Evolutionary conservation across 2,797 vertebrate species (phyloP), one percentile per base, ranked within the genome.

Genomic region (Calcarius lapponicus): DNA sequence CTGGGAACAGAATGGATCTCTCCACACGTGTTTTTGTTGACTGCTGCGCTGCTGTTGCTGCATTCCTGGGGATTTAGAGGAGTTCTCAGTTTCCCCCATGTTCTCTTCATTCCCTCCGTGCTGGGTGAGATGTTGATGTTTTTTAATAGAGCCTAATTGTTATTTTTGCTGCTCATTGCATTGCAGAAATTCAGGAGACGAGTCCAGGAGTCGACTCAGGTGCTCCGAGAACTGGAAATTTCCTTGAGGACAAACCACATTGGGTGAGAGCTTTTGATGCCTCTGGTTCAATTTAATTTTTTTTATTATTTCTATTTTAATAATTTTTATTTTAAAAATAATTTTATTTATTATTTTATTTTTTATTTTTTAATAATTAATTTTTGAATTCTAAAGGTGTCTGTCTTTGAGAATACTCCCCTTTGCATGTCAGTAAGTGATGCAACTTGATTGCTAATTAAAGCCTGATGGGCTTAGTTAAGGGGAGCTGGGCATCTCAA

Each of bases 201-300:
- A 97, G 99, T 99, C 94, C 99, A 99, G 95, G 99, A 99, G 96
- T 99, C 99, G 2, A 99, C 99, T 34, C 99, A 99, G 97, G 98
- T 98, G 47, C 98, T 99, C 76, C 96, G 99, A 97, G 99, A 99
- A 97, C 98, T 99, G 69, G 99, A 99, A 98, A 99, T 99, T 96
- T 99, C 99, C 31, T 98, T 99, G 89, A 98, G 99, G 82, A 99
- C 99, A 56, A 99, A 99, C 97, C 99, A 99, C 94, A 99, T 99
- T 4, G 99, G 99, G 99, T 99, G 98, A 99, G 99, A 82, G 15
- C 19, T 48, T 76, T 54, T 58, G 48, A 36, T 26, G 38, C 31
- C 43, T 73, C 72, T 88, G 28, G 2, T 64, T 26, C 83, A 24
- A 65, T 54, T 29, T 5, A 4, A 48, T 38, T 19, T 18, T 60